Evolutionary conservation across 2,113 vertebrate genomes (phyloP).

Genomic region (Sarotherodon lohbergeri): DNA sequence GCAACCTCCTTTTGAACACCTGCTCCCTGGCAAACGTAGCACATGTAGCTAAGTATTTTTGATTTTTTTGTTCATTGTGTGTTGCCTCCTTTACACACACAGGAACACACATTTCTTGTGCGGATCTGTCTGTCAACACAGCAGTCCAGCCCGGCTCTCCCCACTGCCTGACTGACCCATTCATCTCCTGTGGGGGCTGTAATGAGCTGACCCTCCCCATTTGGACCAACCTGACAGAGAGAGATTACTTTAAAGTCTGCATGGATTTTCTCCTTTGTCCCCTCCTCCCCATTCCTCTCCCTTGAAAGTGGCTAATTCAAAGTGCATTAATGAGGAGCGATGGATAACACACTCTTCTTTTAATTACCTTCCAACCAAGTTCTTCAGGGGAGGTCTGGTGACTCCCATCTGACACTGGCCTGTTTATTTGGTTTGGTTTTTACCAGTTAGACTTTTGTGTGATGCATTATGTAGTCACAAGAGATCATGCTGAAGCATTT

Average conservation of each 20-base stretch:
- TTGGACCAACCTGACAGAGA: conserved; percentile 73
- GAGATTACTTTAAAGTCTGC: conserved; percentile 66
- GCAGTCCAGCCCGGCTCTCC: conserved; percentile 36
- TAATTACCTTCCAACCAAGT: conserved; percentile 65
- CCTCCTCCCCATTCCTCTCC: conserved; percentile 52
- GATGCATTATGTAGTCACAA: neutral
- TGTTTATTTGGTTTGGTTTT: conserved; percentile 27
- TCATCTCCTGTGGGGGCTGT: conserved; percentile 68
- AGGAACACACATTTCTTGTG: conserved; percentile 2
- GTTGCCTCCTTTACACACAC: neutral
- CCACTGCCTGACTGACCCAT: conserved; percentile 62
- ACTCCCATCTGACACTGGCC: conserved; percentile 38
- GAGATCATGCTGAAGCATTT: neutral
- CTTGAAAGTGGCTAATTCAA: conserved; percentile 66
- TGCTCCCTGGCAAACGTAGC: conserved; percentile 39
- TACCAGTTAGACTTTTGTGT: neutral
- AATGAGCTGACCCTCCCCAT: conserved; percentile 72
- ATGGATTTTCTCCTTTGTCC: conserved; percentile 65
- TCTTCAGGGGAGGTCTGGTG: conserved; percentile 43
- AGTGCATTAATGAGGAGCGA: conserved; percentile 68
- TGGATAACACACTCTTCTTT: conserved; percentile 69
- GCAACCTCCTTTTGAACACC: conserved; percentile 44
- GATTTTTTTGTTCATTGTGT: neutral
- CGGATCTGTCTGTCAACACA: conserved; percentile 45
- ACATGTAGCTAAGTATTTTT: conserved; percentile 36